Conservation (phyloP, 2,888 invertebrate genomes). For the Sinelater perroti region DNA sequence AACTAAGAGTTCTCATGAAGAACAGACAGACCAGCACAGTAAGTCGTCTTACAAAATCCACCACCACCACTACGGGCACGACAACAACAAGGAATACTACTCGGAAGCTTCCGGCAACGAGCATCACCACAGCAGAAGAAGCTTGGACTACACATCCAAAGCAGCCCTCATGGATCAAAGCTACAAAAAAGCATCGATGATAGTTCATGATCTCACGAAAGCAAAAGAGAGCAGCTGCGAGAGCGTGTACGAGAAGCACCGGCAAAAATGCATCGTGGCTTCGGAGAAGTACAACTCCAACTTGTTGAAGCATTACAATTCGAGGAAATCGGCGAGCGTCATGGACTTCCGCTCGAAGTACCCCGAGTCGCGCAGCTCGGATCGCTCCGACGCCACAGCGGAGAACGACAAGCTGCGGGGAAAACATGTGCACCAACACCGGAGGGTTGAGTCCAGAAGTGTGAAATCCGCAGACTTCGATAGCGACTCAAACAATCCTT, state of each 20-base stretch:
- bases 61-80: conserved; percentile 54
- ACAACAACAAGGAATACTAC: conserved; percentile 64
- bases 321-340: conserved; percentile 65
- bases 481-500: conserved; percentile 65
- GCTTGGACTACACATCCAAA: conserved; percentile 46
- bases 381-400: conserved; percentile 55
- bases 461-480: conserved; percentile 81
- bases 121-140: conserved; percentile 33
- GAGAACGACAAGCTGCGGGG: conserved; percentile 56
- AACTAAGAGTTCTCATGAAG: conserved; percentile 63
- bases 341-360: conserved; percentile 64
- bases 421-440: conserved; percentile 21
- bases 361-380: conserved; percentile 59
- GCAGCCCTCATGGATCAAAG: conserved; percentile 56
- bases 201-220: conserved; percentile 58
- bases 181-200: conserved; percentile 59
- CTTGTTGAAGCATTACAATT: conserved; percentile 61
- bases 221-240: conserved; percentile 46
- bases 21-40: neutral
- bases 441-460: conserved; percentile 65
- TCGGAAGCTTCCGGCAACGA: conserved; percentile 68
- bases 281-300: conserved; percentile 59
- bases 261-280: conserved; percentile 57
- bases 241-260: conserved; percentile 56
- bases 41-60: conserved; percentile 56